Base-by-base conservation (phyloP, 2,888 invertebrate genomes). In the Unio pictorum region DNA sequence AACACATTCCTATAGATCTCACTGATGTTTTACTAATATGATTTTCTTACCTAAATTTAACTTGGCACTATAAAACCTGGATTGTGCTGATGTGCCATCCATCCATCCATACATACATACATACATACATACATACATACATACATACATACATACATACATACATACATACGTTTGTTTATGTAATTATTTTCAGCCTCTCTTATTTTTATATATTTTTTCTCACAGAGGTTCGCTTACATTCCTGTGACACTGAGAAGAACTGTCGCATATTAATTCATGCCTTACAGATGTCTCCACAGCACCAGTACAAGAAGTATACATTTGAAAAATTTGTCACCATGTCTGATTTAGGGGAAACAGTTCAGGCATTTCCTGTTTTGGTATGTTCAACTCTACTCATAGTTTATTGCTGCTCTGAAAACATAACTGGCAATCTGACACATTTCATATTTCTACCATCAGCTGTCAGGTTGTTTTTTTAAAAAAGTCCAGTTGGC, bases 241-340 rank as follows among this genome's bases (percentile, higher is more conserved):
- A 81, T 61, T 89, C 89, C 0, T 79, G 69, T 69, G 92, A 94
- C 86, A 92, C 92, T 66, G 93, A 93, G 84, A 93, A 93, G 83
- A 84, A 75, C 67, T 92, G 92, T 54, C 93, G 95, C 82, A 96
- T 97, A 91, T 93, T 95, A 11, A 91, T 98, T 67, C 98, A 98
- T 90, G 93, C 94, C n/a, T 93, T 97, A 91, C 97, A 98, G 91
- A 87, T 96, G 66, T 91, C 95, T 81, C 95, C 96, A 11, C 94
- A 95, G 77, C 92, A 93, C 84, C 94, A 94, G 69, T 96, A 96
- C 87, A 94, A 95, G 87, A 92, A 93, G 66, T 91, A 94, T 74
- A 95, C 96, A 91, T 93, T 93, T 78, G 94, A 95, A 87, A 95
- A 95, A 91, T 93, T 95, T 91, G 73, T 90, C 58, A 83, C 86